Evolutionary conservation across 2,888 invertebrate genomes (phyloP).

Genomic region (Drosophila conformis): DNA sequence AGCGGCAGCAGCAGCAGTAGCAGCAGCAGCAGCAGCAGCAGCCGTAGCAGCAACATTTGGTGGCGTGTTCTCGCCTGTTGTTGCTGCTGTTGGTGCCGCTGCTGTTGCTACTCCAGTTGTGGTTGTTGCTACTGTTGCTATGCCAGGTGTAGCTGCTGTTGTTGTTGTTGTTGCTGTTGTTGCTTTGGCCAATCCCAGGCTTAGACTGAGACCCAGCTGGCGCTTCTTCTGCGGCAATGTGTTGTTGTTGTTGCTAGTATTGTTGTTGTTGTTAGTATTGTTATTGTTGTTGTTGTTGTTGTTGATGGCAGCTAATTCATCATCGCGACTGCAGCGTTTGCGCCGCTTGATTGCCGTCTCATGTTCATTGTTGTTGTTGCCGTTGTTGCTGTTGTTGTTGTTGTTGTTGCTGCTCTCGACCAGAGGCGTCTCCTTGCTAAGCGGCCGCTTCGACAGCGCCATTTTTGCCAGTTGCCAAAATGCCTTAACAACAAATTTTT

Average conservation of each 20-base stretch:
- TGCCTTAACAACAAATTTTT: conserved; percentile 59
- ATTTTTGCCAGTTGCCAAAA: conserved; percentile 61
- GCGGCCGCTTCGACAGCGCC: conserved; percentile 85
- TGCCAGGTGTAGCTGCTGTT: conserved; percentile 4
- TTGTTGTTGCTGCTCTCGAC: conserved; percentile 78
- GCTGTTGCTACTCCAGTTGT: conserved; percentile 10
- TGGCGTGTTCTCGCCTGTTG: conserved; percentile 12
- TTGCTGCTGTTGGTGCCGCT: conserved; percentile 15
- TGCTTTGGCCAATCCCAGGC: conserved; percentile 30
- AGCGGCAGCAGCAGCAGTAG: conserved; percentile 9
- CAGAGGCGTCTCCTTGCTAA: conserved; percentile 83
- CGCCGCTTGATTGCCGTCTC: conserved; percentile 84
- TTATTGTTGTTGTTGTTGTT: conserved; percentile 65
- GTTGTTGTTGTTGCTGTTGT: conserved; percentile 19
- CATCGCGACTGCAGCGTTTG: conserved; percentile 84
- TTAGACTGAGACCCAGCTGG: conserved; percentile 50
- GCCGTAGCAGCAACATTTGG: conserved; percentile 10
- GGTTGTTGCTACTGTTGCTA: conserved; percentile 3
- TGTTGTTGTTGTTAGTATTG: conserved; percentile 52
- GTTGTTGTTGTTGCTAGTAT: conserved; percentile 49
- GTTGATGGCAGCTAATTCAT: conserved; percentile 75
- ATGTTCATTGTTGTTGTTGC: conserved; percentile 78
- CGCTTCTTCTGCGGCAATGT: conserved; percentile 84
- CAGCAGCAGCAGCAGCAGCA: conserved; percentile 4
- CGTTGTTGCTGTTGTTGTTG: conserved; percentile 62